A percentile compares a stretch with the other conserved stretches of the same genome.
Conservation (phyloP, 2,797 vertebrate species). For the Tadarida brasiliensis region DNA sequence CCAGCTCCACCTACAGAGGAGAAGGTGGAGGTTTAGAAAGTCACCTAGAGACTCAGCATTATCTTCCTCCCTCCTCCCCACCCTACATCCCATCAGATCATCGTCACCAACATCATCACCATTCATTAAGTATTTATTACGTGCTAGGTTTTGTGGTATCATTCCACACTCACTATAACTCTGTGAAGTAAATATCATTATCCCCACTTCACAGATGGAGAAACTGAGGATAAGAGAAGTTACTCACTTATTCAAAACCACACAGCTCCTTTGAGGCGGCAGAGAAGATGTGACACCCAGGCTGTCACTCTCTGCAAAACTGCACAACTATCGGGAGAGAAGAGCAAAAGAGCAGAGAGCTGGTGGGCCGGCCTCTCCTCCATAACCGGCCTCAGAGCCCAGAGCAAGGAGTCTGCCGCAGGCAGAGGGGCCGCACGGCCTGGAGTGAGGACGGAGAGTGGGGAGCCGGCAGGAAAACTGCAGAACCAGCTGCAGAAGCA, state of each 20-base stretch:
- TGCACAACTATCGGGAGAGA: background rate
- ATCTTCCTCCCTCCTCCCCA: background rate
- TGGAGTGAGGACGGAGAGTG: no score
- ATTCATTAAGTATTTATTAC: background rate
- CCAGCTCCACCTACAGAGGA: background rate
- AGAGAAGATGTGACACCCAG: background rate
- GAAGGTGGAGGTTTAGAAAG: background rate
- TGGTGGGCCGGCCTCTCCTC: no score
- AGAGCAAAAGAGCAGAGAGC: background rate
- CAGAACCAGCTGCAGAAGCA: background rate
- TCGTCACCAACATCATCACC: no score
- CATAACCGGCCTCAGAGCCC: background rate
- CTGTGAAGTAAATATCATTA: background rate
- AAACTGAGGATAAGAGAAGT: background rate
- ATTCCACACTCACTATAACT: background rate
- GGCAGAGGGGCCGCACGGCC: rapidly evolving
- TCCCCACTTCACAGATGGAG: background rate
- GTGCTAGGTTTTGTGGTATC: background rate
- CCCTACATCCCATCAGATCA: background rate
- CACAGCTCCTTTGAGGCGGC: background rate
- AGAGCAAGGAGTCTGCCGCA: background rate
- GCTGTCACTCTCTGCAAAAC: background rate
- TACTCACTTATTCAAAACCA: background rate
- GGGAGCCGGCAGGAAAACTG: background rate
- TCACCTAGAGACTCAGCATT: background rate